A percentile compares a stretch with the other conserved stretches of the same genome.
Conservation (phyloP, 2,888 invertebrate species). For the Dryobotodes eremita region DNA sequence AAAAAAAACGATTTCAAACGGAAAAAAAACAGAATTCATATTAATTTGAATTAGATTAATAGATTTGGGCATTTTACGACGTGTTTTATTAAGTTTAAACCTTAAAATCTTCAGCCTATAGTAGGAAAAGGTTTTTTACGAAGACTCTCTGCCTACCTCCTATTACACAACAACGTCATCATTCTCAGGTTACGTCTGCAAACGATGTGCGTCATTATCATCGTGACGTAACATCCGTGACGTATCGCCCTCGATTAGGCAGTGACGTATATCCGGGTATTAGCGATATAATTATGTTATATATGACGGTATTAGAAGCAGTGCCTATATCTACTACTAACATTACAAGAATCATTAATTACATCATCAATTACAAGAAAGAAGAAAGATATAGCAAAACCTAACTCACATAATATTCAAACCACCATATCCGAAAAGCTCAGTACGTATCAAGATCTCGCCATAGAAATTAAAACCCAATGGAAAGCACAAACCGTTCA, state of each 20-base stretch:
- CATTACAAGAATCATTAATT: background rate
- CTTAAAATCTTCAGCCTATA: background rate
- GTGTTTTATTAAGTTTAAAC: background rate
- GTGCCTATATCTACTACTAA: background rate
- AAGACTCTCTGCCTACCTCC: no score
- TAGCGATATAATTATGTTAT: slow-evolving; percentile 4
- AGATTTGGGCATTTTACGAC: background rate
- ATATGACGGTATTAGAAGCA: background rate
- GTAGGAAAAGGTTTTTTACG: background rate
- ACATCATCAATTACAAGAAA: no score
- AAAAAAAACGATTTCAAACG: no score
- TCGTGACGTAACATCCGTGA: slow-evolving; percentile 48
- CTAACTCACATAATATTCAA: no score
- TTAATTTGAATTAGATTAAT: no score
- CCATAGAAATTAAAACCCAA: no score
- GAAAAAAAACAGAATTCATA: background rate
- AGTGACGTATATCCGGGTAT: slow-evolving; percentile 39
- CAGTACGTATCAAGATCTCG: no score
- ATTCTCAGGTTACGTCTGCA: slow-evolving; percentile 19
- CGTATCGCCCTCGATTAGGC: slow-evolving; percentile 47
- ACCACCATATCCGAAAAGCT: no score
- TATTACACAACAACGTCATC: background rate
- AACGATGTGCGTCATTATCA: slow-evolving; percentile 43
- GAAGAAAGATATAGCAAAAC: no score
- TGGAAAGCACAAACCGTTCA: no score